Evolutionary conservation across 2,888 invertebrate species (phyloP).

Genomic region (Seladonia tumulorum): DNA sequence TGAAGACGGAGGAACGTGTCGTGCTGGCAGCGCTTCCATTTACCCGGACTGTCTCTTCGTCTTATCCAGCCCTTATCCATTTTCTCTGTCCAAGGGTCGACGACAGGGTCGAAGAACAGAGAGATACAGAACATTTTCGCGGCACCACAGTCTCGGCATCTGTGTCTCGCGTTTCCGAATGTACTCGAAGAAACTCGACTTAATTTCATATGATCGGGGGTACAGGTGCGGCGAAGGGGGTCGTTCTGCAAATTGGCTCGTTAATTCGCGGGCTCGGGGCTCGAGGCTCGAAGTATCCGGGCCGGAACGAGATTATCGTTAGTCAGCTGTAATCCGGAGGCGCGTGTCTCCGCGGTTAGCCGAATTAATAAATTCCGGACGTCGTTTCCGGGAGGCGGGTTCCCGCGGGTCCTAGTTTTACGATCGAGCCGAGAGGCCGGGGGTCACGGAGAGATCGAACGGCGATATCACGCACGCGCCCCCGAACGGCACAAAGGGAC

Average conservation of each 20-base stretch:
- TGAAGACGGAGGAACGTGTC: conserved; percentile 40
- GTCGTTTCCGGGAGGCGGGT: background rate
- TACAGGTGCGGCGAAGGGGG: background rate
- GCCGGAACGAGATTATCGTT: conserved; percentile 38
- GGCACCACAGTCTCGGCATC: background rate
- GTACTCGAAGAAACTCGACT: background rate
- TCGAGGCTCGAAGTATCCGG: conserved; percentile 19
- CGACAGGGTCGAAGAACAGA: conserved; percentile 19
- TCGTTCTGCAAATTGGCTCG: background rate
- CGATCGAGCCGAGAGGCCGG: conserved; percentile 13
- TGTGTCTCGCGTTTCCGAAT: background rate
- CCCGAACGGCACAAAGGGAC: conserved; percentile 26
- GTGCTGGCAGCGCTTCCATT: conserved; percentile 51
- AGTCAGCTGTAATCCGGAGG: conserved; percentile 22
- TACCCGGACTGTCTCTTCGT: conserved; percentile 46
- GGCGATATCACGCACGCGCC: conserved; percentile 19
- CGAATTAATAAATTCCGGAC: conserved; percentile 46
- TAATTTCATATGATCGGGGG: background rate
- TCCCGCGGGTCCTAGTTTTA: conserved; percentile 22
- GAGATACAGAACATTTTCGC: background rate
- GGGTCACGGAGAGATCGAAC: background rate
- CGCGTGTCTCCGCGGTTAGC: conserved; percentile 31
- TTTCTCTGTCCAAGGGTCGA: conserved; percentile 24
- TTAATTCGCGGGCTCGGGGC: conserved; percentile 21
- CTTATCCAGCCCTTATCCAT: conserved; percentile 52